Percentiles rank a stretch among this genome's conserved stretches.
Conservation (phyloP, 1,140 invertebrate genomes). For the Sycophila sp. region DNA sequence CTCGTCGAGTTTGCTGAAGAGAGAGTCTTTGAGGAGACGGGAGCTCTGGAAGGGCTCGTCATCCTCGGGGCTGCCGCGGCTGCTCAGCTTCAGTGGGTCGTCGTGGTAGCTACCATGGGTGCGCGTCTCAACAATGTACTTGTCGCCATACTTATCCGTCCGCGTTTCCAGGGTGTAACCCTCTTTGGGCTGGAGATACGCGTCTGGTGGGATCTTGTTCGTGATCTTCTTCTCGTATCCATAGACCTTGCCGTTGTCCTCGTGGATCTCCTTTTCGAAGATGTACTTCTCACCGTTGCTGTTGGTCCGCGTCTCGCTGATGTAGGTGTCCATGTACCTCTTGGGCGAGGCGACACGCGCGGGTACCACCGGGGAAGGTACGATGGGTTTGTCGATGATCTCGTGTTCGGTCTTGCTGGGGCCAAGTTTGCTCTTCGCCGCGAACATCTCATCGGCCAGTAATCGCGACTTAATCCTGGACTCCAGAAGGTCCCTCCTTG, state of each 20-base stretch:
- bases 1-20: slow-evolving; percentile 45
- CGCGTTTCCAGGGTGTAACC: slow-evolving; percentile 68
- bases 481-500: slow-evolving; percentile 78
- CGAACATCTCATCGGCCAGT: slow-evolving; percentile 62
- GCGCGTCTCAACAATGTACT: slow-evolving; percentile 69
- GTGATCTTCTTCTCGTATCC: slow-evolving; percentile 62
- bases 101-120: slow-evolving; percentile 54
- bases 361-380: slow-evolving; percentile 61
- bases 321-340: slow-evolving; percentile 62
- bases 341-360: slow-evolving; percentile 57
- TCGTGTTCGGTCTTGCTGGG: slow-evolving; percentile 49
- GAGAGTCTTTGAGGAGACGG: slow-evolving; percentile 37
- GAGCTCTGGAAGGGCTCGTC: slow-evolving; percentile 33
- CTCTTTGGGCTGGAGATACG: slow-evolving; percentile 53
- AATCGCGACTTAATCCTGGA: slow-evolving; percentile 74
- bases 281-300: slow-evolving; percentile 63
- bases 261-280: slow-evolving; percentile 61
- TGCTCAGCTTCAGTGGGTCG: slow-evolving; percentile 55
- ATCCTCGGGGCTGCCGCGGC: slow-evolving; percentile 52
- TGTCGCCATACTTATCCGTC: slow-evolving; percentile 66
- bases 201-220: slow-evolving; percentile 55
- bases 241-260: slow-evolving; percentile 61
- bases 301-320: slow-evolving; percentile 60
- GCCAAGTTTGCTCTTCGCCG: slow-evolving; percentile 43
- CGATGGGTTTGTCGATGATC: slow-evolving; percentile 63